Evolutionary conservation across 2,113 vertebrate genomes (phyloP).

Genomic region (Chaetorhynchus papuensis): DNA sequence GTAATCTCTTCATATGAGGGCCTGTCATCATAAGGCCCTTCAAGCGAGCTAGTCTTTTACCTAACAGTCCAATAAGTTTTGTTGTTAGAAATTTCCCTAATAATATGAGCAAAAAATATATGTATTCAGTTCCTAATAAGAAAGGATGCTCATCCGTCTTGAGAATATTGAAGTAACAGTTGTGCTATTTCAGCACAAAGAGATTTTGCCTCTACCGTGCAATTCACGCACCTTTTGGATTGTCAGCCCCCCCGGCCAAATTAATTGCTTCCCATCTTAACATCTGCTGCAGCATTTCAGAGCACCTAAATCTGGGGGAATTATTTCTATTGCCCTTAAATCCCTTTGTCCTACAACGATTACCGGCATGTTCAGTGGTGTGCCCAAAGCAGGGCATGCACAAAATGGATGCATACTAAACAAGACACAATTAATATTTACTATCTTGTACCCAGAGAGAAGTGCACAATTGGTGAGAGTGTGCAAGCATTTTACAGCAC

Average conservation of each 20-base stretch:
- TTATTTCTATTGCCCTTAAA: neutral
- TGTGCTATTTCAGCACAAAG: neutral
- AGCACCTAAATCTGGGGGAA: neutral
- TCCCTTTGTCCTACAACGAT: neutral
- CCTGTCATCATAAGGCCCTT: neutral
- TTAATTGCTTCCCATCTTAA: neutral
- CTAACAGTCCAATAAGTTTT: neutral
- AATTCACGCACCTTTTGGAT: neutral
- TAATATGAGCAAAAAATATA: neutral
- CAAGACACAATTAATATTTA: neutral
- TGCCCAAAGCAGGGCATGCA: neutral
- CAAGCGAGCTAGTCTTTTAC: neutral
- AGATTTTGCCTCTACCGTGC: neutral
- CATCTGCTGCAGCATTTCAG: neutral
- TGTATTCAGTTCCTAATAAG: neutral
- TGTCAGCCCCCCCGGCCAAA: accelerated
- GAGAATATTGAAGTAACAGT: neutral
- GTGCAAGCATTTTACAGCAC: neutral
- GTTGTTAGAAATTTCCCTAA: neutral
- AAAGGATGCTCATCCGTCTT: neutral
- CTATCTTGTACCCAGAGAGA: neutral
- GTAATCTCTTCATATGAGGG: neutral
- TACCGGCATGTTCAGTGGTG: neutral
- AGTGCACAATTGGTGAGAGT: neutral
- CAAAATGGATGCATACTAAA: neutral